Evolutionary conservation across 2,888 invertebrate species (phyloP).

Genomic region (Kryphioiulus occultus): DNA sequence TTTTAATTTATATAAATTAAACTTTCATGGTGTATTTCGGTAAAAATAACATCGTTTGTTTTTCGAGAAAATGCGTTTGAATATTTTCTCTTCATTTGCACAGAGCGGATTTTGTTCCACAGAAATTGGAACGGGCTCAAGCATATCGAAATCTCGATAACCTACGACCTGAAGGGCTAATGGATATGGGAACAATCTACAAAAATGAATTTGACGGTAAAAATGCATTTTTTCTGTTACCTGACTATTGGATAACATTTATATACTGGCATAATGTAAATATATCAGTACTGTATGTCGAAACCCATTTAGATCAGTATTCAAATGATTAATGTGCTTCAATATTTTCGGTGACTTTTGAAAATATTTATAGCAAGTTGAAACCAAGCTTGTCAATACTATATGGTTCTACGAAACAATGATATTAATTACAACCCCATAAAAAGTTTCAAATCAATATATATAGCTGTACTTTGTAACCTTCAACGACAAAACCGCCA

Average conservation of each 20-base stretch:
- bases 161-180: conserved; percentile 11
- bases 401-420: too few species aligned
- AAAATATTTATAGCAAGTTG: too few species aligned
- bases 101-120: conserved; percentile 33
- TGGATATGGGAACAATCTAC: conserved; percentile 47
- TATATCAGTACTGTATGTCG: too few species aligned
- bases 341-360: too few species aligned
- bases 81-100: background rate
- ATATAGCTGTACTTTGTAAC: too few species aligned
- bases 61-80: background rate
- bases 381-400: too few species aligned
- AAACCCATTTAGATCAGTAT: background rate
- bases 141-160: conserved; percentile 39
- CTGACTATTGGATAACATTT: background rate
- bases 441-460: too few species aligned
- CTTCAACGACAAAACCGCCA: too few species aligned
- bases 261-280: background rate
- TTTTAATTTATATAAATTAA: background rate
- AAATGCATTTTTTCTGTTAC: background rate
- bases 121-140: conserved; percentile 28
- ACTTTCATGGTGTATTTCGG: background rate
- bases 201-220: conserved; percentile 47
- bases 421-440: too few species aligned
- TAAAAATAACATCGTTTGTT: too few species aligned
- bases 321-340: background rate